phyloP scores from a whole-genome alignment of 2,888 invertebrate species.

The Pegoplata infirma region DNA sequence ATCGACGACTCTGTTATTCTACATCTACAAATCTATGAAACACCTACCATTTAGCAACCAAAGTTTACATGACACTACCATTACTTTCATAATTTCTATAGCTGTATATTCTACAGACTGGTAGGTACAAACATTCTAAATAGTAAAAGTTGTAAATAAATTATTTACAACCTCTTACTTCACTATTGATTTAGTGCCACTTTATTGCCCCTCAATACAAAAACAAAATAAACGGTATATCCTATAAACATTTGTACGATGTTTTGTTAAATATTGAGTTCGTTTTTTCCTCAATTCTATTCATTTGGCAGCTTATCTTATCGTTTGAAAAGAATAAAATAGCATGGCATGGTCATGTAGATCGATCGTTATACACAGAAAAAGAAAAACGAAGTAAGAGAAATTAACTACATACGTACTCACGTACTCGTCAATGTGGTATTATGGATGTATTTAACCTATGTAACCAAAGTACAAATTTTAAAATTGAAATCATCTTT shows the following conservation, averaged over 20 bases:
- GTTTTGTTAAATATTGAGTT: not conserved
- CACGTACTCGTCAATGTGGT: no score
- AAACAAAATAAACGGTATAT: not conserved
- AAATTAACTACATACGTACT: not conserved
- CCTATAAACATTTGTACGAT: slow-evolving; percentile 13
- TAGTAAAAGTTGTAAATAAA: slow-evolving; percentile 50
- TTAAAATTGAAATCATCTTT: no score
- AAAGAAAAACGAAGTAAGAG: not conserved
- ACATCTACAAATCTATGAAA: slow-evolving; percentile 16
- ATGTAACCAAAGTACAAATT: no score
- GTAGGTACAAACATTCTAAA: slow-evolving; percentile 15
- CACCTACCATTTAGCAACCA: slow-evolving; percentile 22
- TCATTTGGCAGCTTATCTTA: slow-evolving; percentile 61
- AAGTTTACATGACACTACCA: no score
- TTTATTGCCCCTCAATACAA: slow-evolving; percentile 38
- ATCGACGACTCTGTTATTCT: not conserved
- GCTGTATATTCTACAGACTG: not conserved
- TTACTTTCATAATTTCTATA: not conserved
- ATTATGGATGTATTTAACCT: no score
- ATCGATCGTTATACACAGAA: slow-evolving; percentile 4
- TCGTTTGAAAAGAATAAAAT: slow-evolving; percentile 26
- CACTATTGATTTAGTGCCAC: slow-evolving; percentile 74
- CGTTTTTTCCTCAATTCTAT: slow-evolving; percentile 1
- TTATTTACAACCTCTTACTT: slow-evolving; percentile 72
- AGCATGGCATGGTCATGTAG: not conserved